Evolutionary conservation across 2,797 vertebrate genomes (phyloP).

Genomic region (Leuciscus waleckii): DNA sequence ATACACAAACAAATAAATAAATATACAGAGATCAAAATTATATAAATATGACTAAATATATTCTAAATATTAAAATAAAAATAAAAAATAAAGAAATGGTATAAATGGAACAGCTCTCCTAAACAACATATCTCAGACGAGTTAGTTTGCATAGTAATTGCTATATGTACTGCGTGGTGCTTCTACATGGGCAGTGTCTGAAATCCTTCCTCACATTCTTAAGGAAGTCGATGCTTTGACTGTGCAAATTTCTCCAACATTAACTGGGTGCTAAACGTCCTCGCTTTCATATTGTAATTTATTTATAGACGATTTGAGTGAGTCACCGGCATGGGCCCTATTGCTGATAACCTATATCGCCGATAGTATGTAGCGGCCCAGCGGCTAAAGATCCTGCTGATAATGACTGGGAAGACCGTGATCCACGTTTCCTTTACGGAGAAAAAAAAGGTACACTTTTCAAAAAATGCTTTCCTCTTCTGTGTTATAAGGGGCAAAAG

Average conservation of each 20-base stretch:
- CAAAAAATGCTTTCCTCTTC: background rate
- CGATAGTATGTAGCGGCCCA: background rate
- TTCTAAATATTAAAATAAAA: background rate
- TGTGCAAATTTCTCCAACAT: background rate
- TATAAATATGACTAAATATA: no score
- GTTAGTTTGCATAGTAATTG: background rate
- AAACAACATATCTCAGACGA: background rate
- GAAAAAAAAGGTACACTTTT: background rate
- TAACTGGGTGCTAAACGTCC: background rate
- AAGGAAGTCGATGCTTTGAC: background rate
- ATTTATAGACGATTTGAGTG: background rate
- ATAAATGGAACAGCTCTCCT: background rate
- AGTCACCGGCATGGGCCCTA: background rate
- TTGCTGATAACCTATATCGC: background rate
- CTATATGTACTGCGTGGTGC: background rate
- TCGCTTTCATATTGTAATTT: background rate
- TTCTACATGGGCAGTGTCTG: background rate
- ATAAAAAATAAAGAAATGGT: background rate
- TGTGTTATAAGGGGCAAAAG: background rate
- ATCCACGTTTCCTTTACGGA: background rate
- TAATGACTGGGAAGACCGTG: background rate
- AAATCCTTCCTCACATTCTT: background rate
- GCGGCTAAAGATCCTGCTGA: background rate
- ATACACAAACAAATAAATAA: background rate
- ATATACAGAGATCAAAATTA: background rate